Conservation (phyloP, 35 echinoderm and acorn worm genomes). For the Heliocidaris erythrogramma region DNA sequence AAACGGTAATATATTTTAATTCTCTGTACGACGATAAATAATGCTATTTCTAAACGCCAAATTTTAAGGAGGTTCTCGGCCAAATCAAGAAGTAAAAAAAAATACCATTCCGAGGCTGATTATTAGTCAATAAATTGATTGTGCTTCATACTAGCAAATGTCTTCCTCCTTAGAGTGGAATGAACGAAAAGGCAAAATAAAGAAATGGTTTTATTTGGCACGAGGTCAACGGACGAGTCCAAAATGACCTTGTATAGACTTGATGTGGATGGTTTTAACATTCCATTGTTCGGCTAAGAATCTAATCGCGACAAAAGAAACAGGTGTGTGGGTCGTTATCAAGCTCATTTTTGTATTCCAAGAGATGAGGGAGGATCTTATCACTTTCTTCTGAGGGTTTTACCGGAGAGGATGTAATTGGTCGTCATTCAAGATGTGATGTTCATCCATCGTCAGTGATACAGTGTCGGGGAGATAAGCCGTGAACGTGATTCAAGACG, state of each 20-base stretch:
- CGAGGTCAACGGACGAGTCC: not conserved
- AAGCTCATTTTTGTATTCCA: not conserved
- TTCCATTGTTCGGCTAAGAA: not conserved
- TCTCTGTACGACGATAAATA: too few species aligned
- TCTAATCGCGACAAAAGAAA: not conserved
- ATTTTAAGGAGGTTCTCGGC: too few species aligned
- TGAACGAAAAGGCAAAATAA: not conserved
- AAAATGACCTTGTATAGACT: not conserved
- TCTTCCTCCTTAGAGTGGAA: not conserved
- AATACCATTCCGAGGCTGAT: too few species aligned
- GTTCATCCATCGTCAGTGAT: not conserved
- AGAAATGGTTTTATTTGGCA: not conserved
- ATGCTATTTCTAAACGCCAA: too few species aligned
- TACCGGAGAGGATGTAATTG: not conserved
- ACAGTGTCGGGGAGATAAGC: not conserved
- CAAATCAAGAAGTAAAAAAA: too few species aligned
- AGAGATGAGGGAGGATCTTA: not conserved
- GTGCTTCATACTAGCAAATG: not conserved
- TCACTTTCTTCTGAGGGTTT: not conserved
- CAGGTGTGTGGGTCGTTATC: constrained; percentile 5
- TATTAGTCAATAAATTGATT: not conserved
- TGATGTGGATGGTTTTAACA: not conserved
- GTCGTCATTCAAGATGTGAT: not conserved
- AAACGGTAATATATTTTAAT: too few species aligned
- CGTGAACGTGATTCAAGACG: not conserved